Conservation (phyloP, 1,140 invertebrate genomes). For the Leptoteleia sp. region DNA sequence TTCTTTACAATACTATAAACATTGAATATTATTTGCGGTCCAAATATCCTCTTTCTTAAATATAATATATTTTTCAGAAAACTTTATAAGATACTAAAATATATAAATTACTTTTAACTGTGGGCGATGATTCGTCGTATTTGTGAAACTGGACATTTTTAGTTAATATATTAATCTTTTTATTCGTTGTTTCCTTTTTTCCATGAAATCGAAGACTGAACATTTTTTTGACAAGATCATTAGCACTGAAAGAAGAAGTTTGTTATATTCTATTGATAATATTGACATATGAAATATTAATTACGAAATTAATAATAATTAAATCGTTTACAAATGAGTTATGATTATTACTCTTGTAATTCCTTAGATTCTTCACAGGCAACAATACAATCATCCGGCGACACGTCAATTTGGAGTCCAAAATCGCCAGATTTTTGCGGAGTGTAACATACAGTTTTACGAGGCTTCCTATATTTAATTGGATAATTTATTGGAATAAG, state of each 20-base stretch:
- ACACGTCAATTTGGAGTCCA: conserved; percentile 27
- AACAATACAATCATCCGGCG: conserved; percentile 27
- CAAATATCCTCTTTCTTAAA: no score
- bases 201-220: conserved; percentile 18
- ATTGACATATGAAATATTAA: no score
- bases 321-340: no score
- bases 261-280: no score
- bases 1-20: no score
- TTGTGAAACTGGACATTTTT: conserved; percentile 39
- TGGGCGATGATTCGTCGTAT: conserved; percentile 15
- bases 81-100: no score
- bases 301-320: no score
- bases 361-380: conserved; percentile 21
- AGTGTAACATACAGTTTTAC: conserved; percentile 2
- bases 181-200: conserved; percentile 3
- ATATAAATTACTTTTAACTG: conserved; percentile 40
- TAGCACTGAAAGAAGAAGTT: conserved; percentile 25
- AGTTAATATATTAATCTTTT: conserved; percentile 15
- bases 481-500: conserved; percentile 40
- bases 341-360: conserved; percentile 36
- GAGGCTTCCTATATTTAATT: conserved; percentile 2
- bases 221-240: conserved; percentile 46
- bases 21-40: no score
- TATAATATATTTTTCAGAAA: no score
- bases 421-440: conserved; percentile 43